Percentiles rank a stretch among this genome's conserved stretches.
phyloP scores from a whole-genome alignment of 2,797 vertebrate species.

The Xiphophorus birchmanni region DNA sequence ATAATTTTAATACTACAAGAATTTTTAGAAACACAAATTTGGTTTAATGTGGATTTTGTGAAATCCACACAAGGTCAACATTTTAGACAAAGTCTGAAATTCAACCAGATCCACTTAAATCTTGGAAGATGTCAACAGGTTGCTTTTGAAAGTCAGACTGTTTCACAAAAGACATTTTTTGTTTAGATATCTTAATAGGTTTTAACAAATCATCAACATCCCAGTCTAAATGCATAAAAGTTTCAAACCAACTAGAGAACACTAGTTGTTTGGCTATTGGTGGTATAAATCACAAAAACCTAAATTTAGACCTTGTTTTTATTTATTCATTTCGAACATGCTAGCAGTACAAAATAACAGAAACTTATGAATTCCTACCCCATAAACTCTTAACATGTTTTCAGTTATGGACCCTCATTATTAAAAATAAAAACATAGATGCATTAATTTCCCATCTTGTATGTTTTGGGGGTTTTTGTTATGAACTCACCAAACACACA shows the following conservation, averaged over 20 bases:
- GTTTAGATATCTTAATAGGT: not conserved
- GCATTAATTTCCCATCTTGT: too few relatives aligned
- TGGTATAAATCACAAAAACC: not conserved
- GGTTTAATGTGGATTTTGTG: not conserved
- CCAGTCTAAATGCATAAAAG: not conserved
- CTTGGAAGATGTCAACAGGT: not conserved
- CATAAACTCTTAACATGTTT: too few relatives aligned
- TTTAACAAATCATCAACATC: not conserved
- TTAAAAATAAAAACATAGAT: too few relatives aligned
- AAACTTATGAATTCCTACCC: too few relatives aligned
- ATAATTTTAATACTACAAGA: not conserved
- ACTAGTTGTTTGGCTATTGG: not conserved
- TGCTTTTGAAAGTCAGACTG: not conserved
- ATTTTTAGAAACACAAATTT: not conserved
- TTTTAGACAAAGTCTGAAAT: not conserved
- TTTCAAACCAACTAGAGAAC: not conserved
- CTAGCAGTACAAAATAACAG: too few relatives aligned
- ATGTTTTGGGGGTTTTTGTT: too few relatives aligned
- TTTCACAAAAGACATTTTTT: not conserved
- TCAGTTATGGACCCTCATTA: too few relatives aligned
- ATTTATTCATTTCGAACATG: too few relatives aligned
- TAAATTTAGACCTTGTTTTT: not conserved
- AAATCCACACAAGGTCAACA: not conserved
- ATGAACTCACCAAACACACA: too few relatives aligned
- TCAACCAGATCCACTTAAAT: not conserved